Evolutionary conservation across 2,888 invertebrate genomes (phyloP), one percentile per base, ranked within the genome.

Genomic region (Hedychridium roseum): DNA sequence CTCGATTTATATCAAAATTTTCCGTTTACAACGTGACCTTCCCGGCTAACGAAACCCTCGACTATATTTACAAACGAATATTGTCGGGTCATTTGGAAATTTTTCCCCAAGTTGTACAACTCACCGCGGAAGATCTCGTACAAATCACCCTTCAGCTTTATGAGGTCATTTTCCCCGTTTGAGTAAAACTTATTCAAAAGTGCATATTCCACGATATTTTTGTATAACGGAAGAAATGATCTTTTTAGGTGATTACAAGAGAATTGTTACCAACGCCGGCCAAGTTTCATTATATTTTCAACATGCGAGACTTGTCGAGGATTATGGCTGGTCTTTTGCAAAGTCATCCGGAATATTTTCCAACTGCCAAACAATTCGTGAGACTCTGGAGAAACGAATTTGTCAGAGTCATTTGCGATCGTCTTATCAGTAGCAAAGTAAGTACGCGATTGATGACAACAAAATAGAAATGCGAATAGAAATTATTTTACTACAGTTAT

Each of bases 231-330:
- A n/a, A n/a, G n/a, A n/a, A n/a, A n/a, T n/a, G n/a, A 23, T 23
- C 32, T 48, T 66, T 69, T 16, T 71, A 90, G 89, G 82, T 84
- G 62, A 83, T 92, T 28, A 86, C 90, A 50, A 82, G 83, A 14
- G 90, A 92, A 52, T 81, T 96, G 42, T 92, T 94, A 0, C 94
- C 95, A 1, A 96, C 94, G 0, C 96, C 96, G 0, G 89, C 90
- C 3, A 94, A 93, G 79, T 96, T 96, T 80, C 95, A 96, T 81
- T 96, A 96, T 80, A 91, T 94, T 61, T 96, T 95, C 82, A 95
- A 95, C 80, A 85, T 96, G 78, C 86, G 94, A 34, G 96, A 96
- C 81, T 79, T 96, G 60, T 94, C 94, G 0, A 85, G 94, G 45
- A 87, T 96, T 52, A 88, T 87, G 60, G 89, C 89, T 9, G 95